These are phyloP conservation scores for Octopus bimaculoides DNA, from an alignment of 1,140 invertebrate genomes.

Conservation along the genomic window DNA sequence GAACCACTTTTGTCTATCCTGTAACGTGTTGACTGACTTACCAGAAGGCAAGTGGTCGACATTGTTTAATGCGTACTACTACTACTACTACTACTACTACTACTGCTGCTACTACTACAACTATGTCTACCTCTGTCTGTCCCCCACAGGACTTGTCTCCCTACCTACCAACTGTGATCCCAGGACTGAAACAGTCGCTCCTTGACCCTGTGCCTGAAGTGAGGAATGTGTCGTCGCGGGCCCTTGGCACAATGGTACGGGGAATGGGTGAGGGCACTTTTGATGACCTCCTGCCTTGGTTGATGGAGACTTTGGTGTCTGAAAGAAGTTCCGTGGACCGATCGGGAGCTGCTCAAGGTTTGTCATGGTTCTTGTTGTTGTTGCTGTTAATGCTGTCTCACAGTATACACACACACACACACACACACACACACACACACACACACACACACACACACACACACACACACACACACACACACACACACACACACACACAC, in stretches of 20 bases:
- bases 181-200: slow-evolving; percentile 92
- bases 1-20: no score
- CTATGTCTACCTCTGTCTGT: not conserved
- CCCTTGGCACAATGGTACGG: slow-evolving; percentile 93
- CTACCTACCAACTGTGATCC: slow-evolving; percentile 94
- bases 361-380: slow-evolving; percentile 42
- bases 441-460: no score
- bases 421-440: no score
- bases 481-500: no score
- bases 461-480: no score
- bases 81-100: no score
- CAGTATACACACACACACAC: no score
- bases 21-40: no score
- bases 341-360: slow-evolving; percentile 96
- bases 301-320: slow-evolving; percentile 97
- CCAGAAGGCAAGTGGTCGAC: no score
- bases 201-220: slow-evolving; percentile 98
- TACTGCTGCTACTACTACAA: not conserved
- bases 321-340: slow-evolving; percentile 92
- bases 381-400: no score
- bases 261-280: slow-evolving; percentile 96
- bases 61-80: no score
- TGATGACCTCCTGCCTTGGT: slow-evolving; percentile 84
- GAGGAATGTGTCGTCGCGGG: slow-evolving; percentile 86
- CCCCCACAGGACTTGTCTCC: slow-evolving; percentile 78